Evolutionary conservation across 1,140 invertebrate species (phyloP), one percentile per base, ranked within the genome.

Genomic region (Cyclina sinensis): DNA sequence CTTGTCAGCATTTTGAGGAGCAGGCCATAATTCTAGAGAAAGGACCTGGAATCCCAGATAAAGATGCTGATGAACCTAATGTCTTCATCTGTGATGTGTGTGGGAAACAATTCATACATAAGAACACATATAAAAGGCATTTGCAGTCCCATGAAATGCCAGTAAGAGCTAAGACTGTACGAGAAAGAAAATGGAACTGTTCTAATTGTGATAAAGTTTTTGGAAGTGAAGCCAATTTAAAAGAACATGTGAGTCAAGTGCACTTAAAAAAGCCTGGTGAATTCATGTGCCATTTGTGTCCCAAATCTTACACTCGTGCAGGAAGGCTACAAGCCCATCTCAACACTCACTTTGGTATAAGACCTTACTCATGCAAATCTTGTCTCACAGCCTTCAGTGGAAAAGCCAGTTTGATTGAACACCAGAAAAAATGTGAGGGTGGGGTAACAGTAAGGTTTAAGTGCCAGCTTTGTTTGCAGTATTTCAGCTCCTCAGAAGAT

Each of bases 121-220:
- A 39, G 32, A 37, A 35, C 9, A 39, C 65, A 18, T 70, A 70
- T 37, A 70, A 39, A 70, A 2, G 32, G 32, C 65, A 70, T n/a
- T n/a, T 70, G 18, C 65, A 27, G 12, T 70, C 65, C 0, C 65
- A 70, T 16, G 65, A 70, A 18, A 37, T 39, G 32, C 11, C 32
- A 18, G 14, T 9, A 7, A 21, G 2, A 0, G 14, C 2, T 7
- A 37, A 35, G 37, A 70, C 11, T 39, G 65, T 30, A n/a, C 65
- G 65, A 1, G 65, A 70, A 70, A 70, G 32, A n/a, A 70, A 70
- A 70, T 70, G 65, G 65, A 70, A 70, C 35, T 70, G 65, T 16
- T 30, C 14, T 7, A 14, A 70, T 37, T 70, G 65, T 37, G 65
- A 70, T 16, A 70, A 70, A 39, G 35, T 39, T 1, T 70, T 70